A percentile compares a stretch with the other conserved stretches of the same genome.
Conservation (phyloP, 1,140 invertebrate species). For the Armadillidium nasatum region DNA sequence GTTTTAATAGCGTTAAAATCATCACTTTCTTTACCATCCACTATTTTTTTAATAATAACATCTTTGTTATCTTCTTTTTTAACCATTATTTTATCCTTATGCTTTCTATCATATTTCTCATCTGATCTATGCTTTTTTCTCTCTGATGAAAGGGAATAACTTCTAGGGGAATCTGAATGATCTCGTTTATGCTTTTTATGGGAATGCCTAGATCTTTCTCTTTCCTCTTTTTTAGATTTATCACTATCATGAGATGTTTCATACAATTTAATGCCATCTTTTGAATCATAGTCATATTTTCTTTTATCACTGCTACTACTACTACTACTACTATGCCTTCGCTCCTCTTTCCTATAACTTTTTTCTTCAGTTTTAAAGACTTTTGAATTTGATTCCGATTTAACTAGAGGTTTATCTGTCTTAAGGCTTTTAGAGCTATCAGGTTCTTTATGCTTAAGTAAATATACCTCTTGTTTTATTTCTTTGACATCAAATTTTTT, state of each 20-base stretch:
- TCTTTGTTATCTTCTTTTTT: conserved; percentile 23
- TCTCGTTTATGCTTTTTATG: background rate
- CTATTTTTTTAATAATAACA: background rate
- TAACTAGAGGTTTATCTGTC: background rate
- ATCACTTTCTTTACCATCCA: background rate
- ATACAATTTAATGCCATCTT: background rate
- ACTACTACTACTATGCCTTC: background rate
- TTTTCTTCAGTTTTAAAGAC: background rate
- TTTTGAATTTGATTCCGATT: background rate
- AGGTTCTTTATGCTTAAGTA: too few species aligned
- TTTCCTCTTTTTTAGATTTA: background rate
- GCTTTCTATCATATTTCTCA: conserved; percentile 20
- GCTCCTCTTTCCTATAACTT: background rate
- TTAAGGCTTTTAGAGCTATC: background rate
- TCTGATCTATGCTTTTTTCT: too few species aligned
- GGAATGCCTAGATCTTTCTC: background rate
- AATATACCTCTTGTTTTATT: background rate
- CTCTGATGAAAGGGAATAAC: background rate
- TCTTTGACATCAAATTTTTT: background rate
- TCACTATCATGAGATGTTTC: background rate
- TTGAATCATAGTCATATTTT: background rate
- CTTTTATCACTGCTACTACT: background rate
- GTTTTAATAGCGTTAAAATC: too few species aligned
- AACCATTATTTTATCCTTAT: conserved; percentile 32
- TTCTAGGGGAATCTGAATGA: background rate